Conservation (phyloP, 2,888 invertebrate genomes). For the Orchestes rusci region DNA sequence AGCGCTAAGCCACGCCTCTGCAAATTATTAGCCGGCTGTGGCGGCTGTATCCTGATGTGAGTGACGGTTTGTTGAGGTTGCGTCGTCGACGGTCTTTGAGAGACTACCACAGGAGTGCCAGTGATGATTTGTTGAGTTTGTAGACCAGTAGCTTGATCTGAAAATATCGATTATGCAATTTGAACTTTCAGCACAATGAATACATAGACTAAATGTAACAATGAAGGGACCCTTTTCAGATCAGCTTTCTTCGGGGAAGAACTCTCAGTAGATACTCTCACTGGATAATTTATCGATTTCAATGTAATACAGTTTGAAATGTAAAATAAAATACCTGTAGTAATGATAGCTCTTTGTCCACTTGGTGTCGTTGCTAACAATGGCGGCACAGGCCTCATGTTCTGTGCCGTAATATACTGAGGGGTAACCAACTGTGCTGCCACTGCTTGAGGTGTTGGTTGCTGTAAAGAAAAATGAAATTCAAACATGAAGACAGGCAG, state of each 20-base stretch:
- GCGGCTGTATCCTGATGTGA: slow-evolving; percentile 50
- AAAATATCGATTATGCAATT: neutral
- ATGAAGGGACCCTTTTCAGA: neutral
- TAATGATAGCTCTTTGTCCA: slow-evolving; percentile 37
- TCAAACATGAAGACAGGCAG: no score
- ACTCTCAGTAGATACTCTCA: neutral
- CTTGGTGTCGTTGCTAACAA: slow-evolving; percentile 36
- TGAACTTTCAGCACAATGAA: neutral
- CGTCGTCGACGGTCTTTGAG: slow-evolving; percentile 17
- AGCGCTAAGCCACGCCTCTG: slow-evolving; percentile 59
- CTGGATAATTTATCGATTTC: no score
- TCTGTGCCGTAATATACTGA: slow-evolving; percentile 31
- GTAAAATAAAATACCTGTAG: slow-evolving; percentile 27
- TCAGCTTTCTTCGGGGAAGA: neutral
- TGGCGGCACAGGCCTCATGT: slow-evolving; percentile 40
- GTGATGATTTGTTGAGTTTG: slow-evolving; percentile 24
- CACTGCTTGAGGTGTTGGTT: slow-evolving; percentile 17
- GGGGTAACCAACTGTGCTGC: slow-evolving; percentile 24
- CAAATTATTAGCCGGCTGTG: slow-evolving; percentile 48
- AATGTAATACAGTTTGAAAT: neutral
- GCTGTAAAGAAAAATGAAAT: slow-evolving; percentile 9
- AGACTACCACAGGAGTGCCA: slow-evolving; percentile 23
- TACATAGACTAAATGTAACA: neutral
- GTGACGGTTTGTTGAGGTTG: slow-evolving; percentile 41
- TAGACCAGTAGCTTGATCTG: slow-evolving; percentile 22